A percentile compares a stretch with the other conserved stretches of the same genome.
phyloP scores from a whole-genome alignment of 2,888 invertebrate species.

The Epistrophella euchroma region DNA sequence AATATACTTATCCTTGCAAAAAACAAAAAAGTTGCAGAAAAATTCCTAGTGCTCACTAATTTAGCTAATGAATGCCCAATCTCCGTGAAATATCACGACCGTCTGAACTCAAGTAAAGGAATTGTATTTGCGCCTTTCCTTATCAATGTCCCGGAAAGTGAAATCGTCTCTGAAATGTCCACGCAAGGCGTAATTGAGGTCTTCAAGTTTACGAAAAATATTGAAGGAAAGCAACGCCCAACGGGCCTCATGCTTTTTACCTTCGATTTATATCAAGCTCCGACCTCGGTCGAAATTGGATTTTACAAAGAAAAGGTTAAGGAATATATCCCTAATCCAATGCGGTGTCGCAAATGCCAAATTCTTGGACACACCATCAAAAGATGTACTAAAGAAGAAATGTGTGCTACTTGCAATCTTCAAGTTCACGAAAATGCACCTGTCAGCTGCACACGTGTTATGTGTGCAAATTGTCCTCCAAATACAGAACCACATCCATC shows the following conservation, averaged over 20 bases:
- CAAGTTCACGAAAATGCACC: not conserved
- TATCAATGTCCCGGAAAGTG: not conserved
- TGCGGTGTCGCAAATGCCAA: conserved; percentile 7
- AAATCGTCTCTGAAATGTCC: not conserved
- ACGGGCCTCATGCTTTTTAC: too few species aligned
- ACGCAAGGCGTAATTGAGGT: too few species aligned
- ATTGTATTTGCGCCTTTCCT: conserved; percentile 5
- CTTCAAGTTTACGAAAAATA: too few species aligned
- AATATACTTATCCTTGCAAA: not conserved
- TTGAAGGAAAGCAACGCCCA: too few species aligned
- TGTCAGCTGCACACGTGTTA: not conserved
- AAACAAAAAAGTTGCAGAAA: not conserved
- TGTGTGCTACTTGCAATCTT: not conserved
- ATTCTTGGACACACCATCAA: not conserved
- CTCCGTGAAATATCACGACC: conserved; percentile 2
- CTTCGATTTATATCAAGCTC: too few species aligned
- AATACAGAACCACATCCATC: conserved; percentile 17
- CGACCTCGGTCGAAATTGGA: too few species aligned
- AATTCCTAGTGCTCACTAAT: not conserved
- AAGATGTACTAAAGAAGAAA: not conserved
- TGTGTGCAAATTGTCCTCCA: conserved; percentile 8
- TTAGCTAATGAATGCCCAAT: not conserved
- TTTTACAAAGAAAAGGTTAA: too few species aligned
- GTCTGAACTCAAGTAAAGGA: conserved; percentile 7
- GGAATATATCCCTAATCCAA: conserved; percentile 1